A percentile compares a stretch with the other conserved stretches of the same genome.
phyloP scores from a whole-genome alignment of 2,888 invertebrate genomes.

The Dendrolimus pini region DNA sequence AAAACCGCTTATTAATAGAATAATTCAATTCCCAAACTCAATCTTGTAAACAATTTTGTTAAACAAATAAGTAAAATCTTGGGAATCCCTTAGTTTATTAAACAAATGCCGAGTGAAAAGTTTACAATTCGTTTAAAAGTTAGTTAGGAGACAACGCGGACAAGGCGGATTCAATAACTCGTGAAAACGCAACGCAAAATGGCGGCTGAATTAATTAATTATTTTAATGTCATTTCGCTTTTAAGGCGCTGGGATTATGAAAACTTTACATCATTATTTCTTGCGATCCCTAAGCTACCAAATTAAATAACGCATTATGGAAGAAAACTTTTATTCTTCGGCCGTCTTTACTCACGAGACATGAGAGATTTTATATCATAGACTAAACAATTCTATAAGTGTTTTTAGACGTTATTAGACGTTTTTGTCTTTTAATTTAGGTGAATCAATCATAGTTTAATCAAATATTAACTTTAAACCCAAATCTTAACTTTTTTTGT shows the following conservation, averaged over 20 bases:
- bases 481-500: too few relatives aligned
- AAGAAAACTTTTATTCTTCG: too few relatives aligned
- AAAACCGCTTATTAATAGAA: constrained; percentile 2
- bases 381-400: too few relatives aligned
- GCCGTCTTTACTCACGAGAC: too few relatives aligned
- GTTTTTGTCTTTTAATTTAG: too few relatives aligned
- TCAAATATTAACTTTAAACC: too few relatives aligned
- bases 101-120: neutral
- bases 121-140: neutral
- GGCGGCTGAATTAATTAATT: neutral
- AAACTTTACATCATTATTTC: too few relatives aligned
- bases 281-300: too few relatives aligned
- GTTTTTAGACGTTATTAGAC: too few relatives aligned
- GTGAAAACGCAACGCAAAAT: neutral
- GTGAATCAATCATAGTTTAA: too few relatives aligned
- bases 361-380: too few relatives aligned
- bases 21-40: neutral
- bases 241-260: neutral
- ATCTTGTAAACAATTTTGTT: neutral
- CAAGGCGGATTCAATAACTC: neutral
- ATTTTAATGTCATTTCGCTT: neutral
- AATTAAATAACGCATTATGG: too few relatives aligned
- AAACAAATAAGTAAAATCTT: neutral
- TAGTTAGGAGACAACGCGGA: neutral
- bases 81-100: neutral